Evolutionary conservation across 2,113 vertebrate species (phyloP).

Genomic region (Oncorhynchus mykiss): DNA sequence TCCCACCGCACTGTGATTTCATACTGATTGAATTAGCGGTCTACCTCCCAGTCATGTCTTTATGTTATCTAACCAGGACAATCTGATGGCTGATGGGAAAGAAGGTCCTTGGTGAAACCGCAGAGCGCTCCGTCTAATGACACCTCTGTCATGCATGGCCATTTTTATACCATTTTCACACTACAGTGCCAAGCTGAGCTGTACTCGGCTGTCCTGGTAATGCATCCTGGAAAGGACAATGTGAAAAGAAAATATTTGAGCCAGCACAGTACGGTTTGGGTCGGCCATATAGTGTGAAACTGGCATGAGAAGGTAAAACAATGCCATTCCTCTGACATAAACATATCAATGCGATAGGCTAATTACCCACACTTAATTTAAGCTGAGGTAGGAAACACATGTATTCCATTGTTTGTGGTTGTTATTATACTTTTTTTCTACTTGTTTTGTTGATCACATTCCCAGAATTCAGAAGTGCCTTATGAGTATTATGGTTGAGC

Average conservation of each 20-base stretch:
- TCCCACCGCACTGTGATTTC: neutral
- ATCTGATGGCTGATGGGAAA: constrained; percentile 2
- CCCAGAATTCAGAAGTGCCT: constrained; percentile 6
- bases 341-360: too few relatives aligned
- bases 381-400: neutral
- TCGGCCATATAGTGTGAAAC: too few relatives aligned
- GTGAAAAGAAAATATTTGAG: too few relatives aligned
- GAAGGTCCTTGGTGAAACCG: neutral
- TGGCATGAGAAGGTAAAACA: too few relatives aligned
- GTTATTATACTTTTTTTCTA: neutral
- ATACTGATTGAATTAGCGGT: constrained; percentile 7
- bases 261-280: too few relatives aligned
- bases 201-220: too few relatives aligned
- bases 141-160: neutral
- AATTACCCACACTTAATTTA: too few relatives aligned
- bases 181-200: too few relatives aligned
- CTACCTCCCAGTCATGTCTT: constrained; percentile 7
- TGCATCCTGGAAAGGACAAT: too few relatives aligned
- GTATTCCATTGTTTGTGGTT: neutral
- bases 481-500: neutral
- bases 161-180: too few relatives aligned
- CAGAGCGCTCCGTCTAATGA: neutral
- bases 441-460: constrained; percentile 1
- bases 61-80: neutral
- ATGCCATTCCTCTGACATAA: too few relatives aligned